phyloP scores from a whole-genome alignment of 2,888 invertebrate genomes.

The Nemotelus pantherinus region DNA sequence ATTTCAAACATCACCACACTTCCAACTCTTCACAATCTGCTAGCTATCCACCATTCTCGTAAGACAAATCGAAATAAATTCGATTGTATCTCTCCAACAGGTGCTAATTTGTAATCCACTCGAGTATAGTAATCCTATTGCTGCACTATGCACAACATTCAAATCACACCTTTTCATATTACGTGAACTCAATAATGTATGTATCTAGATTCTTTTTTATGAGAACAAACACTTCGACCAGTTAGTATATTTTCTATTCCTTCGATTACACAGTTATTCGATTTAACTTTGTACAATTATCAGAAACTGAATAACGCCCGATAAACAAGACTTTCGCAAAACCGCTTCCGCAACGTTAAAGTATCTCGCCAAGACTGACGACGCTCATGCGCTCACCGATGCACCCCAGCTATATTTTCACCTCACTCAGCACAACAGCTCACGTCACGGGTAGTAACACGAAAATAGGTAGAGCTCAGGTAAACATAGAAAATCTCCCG shows the following conservation, averaged over 20 bases:
- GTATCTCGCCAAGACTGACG: slow-evolving; percentile 41
- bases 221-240: not conserved
- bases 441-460: not conserved
- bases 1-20: no score
- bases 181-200: slow-evolving; percentile 7
- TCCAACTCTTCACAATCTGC: no score
- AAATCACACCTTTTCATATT: slow-evolving; percentile 22
- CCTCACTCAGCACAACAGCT: no score
- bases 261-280: not conserved
- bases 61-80: no score
- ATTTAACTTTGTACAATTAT: not conserved
- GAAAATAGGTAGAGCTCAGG: slow-evolving; percentile 36
- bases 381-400: slow-evolving; percentile 22
- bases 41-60: no score
- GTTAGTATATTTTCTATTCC: not conserved
- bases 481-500: slow-evolving; percentile 20
- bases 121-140: not conserved
- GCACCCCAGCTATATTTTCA: not conserved
- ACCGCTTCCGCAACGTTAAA: slow-evolving; percentile 32
- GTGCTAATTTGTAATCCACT: slow-evolving; percentile 43
- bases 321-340: slow-evolving; percentile 18
- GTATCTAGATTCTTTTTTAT: not conserved
- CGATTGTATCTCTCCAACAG: slow-evolving; percentile 12
- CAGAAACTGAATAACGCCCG: not conserved
- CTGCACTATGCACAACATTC: slow-evolving; percentile 21